Evolutionary conservation across 2,113 vertebrate species (phyloP), one percentile per base, ranked within the genome.

Genomic region (Istiophorus platypterus): DNA sequence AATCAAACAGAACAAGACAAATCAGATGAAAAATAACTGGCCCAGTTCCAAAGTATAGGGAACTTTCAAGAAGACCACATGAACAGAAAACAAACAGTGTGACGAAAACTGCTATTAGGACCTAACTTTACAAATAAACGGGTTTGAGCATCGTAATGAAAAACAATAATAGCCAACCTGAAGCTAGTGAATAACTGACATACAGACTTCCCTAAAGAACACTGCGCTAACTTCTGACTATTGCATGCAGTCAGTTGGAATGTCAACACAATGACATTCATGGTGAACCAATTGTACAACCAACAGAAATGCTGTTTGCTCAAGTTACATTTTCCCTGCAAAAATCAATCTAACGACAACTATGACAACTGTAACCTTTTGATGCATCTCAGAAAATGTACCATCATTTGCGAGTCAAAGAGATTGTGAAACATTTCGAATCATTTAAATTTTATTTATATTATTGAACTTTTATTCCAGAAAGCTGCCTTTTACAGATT

Each of bases 381-480:
- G 15, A 47, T 47, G 45, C 18, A 15, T 47, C 45, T 15, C 15
- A 47, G 45, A 49, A 49, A 49, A 2, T 49, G 45, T 47, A 18
- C 18, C 17, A 49, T 49, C 8, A 51, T 10, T 51, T 51, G 7
- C 6, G n/a, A 45, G 31, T 41, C n/a, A 54, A 47, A 45, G 29
- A 22, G 34, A 62, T 5, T 12, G 0, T 26, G 31, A 78, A 58
- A 62, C 3, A 76, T 37, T 66, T 68, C 22, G n/a, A 72, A 70
- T 41, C 17, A 13, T 29, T 80, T 76, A 15, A 4, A 74, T 41
- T 90, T 89, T 78, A 78, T 89, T 87, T 37, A 15, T 82, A 39
- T 5, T 1, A 37, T 63, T 1, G 18, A 22, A 26, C 22, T 37
- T 76, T 56, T 59, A 61, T 62, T 77, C 13, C 13, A 11, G 15